phyloP scores from a whole-genome alignment of 2,797 vertebrate genomes.

The Sebastes kiyomatsui region DNA sequence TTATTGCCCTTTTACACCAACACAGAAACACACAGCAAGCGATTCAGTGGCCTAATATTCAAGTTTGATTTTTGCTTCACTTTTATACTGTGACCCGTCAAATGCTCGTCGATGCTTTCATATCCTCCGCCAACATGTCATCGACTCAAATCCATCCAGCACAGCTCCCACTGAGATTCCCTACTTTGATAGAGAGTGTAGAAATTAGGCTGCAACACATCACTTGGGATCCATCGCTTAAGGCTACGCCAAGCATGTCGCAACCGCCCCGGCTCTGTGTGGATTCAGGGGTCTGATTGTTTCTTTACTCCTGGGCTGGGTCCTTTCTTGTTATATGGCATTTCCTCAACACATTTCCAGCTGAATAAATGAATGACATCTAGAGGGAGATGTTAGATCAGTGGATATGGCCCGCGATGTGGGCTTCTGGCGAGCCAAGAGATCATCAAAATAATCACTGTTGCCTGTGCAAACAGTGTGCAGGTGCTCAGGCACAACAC shows the following conservation, averaged over 20 bases:
- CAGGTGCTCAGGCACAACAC: conserved; percentile 76
- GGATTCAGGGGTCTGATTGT: conserved; percentile 53
- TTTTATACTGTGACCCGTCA: neutral
- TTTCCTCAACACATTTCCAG: conserved; percentile 59
- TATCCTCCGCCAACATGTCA: neutral
- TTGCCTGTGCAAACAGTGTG: conserved; percentile 79
- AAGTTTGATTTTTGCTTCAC: neutral
- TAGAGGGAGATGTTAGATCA: conserved; percentile 50
- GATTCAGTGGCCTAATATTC: neutral
- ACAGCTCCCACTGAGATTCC: conserved; percentile 16
- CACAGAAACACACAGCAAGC: neutral
- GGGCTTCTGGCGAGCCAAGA: conserved; percentile 66
- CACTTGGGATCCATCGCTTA: conserved; percentile 37
- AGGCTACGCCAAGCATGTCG: conserved; percentile 33
- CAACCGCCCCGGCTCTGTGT: conserved; percentile 31
- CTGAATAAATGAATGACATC: conserved; percentile 77
- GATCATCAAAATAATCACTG: conserved; percentile 81
- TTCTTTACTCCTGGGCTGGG: conserved; percentile 51
- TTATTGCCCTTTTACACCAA: neutral
- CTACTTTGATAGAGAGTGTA: conserved; percentile 14
- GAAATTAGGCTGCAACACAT: conserved; percentile 41
- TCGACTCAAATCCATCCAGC: conserved; percentile 10
- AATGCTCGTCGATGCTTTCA: neutral
- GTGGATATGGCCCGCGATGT: conserved; percentile 41
- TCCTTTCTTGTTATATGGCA: conserved; percentile 28